Percentiles rank a stretch among this genome's conserved stretches.
phyloP scores from a whole-genome alignment of 2,888 invertebrate species.

The Pteria penguin region DNA sequence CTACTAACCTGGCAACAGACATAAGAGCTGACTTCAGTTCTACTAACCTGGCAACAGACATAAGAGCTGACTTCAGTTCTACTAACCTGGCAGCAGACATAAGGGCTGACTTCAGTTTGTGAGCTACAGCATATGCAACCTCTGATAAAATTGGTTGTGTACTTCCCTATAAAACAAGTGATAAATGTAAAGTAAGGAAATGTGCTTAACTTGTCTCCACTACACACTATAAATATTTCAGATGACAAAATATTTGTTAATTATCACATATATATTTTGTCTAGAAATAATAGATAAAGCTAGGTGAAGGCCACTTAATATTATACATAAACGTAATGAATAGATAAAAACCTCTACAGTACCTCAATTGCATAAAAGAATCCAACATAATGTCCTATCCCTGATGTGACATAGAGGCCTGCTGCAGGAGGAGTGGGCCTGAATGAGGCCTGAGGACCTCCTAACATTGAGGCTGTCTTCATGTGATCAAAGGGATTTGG shows the following conservation, averaged over 20 bases:
- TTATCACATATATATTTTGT: too few species aligned
- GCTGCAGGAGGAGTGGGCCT: constrained; percentile 87
- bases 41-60: constrained; percentile 81
- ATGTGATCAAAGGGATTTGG: constrained; percentile 93
- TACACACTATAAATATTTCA: background rate
- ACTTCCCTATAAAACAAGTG: constrained; percentile 85
- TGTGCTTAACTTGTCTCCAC: background rate
- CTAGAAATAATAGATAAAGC: too few species aligned
- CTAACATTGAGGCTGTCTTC: constrained; percentile 87
- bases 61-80: too few species aligned
- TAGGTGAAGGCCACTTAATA: too few species aligned
- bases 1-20: background rate
- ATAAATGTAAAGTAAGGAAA: background rate
- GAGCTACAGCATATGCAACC: constrained; percentile 95
- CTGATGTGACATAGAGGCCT: constrained; percentile 88
- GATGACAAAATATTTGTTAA: background rate
- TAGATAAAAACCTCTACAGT: too few species aligned
- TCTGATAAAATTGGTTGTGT: constrained; percentile 90
- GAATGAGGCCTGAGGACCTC: constrained; percentile 69
- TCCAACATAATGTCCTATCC: constrained; percentile 91
- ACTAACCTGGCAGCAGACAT: constrained; percentile 81
- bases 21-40: too few species aligned
- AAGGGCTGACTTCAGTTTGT: constrained; percentile 85
- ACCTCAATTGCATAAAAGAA: constrained; percentile 93
- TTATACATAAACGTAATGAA: too few species aligned